Evolutionary conservation across 2,113 vertebrate species (phyloP).

Genomic region (Trinectes maculatus): DNA sequence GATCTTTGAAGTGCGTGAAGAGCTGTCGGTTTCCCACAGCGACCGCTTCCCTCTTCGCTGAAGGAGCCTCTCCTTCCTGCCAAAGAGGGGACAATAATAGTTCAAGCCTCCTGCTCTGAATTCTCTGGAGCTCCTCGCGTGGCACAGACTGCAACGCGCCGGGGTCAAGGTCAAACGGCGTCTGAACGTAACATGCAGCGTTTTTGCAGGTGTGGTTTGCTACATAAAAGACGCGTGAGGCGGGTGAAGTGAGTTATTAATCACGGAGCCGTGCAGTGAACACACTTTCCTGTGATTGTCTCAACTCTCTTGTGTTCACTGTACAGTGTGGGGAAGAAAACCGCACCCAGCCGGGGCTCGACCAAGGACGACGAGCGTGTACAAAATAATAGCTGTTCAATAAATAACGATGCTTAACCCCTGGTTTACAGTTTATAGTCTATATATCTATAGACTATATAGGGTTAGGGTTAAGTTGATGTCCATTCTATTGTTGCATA

Average conservation of each 20-base stretch:
- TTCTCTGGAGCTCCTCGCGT: slow-evolving; percentile 3
- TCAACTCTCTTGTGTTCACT: slow-evolving; percentile 26
- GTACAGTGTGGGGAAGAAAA: slow-evolving; percentile 19
- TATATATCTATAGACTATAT: too few species aligned
- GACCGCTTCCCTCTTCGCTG: slow-evolving; percentile 23
- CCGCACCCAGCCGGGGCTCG: slow-evolving; percentile 34
- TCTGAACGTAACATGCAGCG: neutral
- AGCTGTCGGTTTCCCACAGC: slow-evolving; percentile 18
- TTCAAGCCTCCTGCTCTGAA: slow-evolving; percentile 5
- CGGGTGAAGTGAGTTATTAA: slow-evolving; percentile 45
- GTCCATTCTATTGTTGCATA: slow-evolving; percentile 50
- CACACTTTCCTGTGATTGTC: slow-evolving; percentile 69
- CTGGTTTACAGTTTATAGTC: neutral
- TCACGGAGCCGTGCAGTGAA: slow-evolving; percentile 27
- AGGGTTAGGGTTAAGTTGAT: slow-evolving; percentile 23
- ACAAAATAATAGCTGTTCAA: neutral
- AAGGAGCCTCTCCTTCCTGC: slow-evolving; percentile 22
- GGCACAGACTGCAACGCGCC: neutral
- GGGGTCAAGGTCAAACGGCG: slow-evolving; percentile 5
- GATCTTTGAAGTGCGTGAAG: slow-evolving; percentile 18
- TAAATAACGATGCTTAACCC: neutral
- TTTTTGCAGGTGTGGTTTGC: slow-evolving; percentile 1
- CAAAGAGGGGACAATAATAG: slow-evolving; percentile 24
- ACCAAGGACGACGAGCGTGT: slow-evolving; percentile 1
- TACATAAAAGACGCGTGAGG: slow-evolving; percentile 11